phyloP scores from a whole-genome alignment of 2,113 vertebrate genomes.

The Tachysurus fulvidraco region DNA sequence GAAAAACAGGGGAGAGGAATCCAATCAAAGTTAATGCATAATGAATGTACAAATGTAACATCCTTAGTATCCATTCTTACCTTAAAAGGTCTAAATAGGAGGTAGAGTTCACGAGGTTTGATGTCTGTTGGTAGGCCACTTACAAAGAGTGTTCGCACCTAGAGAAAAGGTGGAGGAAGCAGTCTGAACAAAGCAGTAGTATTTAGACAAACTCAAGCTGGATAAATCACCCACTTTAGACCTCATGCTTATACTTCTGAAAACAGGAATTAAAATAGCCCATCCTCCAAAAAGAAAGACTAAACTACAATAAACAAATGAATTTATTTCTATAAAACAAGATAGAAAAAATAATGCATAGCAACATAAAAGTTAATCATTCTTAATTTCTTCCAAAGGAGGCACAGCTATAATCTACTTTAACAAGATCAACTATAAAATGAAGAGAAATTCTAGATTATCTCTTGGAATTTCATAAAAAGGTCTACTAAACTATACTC shows the following conservation, averaged over 20 bases:
- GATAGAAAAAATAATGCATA: background rate
- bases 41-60: background rate
- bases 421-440: background rate
- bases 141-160: conserved; percentile 91
- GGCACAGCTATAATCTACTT: background rate
- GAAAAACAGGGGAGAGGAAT: conserved; percentile 67
- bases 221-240: background rate
- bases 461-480: background rate
- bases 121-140: conserved; percentile 96
- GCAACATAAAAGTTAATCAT: background rate
- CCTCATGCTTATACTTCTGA: background rate
- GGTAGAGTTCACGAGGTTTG: conserved; percentile 95
- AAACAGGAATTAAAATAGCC: background rate
- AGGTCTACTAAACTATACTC: background rate
- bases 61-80: conserved; percentile 64
- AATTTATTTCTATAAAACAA: background rate
- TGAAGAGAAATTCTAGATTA: background rate
- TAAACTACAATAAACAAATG: background rate
- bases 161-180: conserved; percentile 4
- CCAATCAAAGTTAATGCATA: conserved; percentile 50
- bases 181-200: background rate
- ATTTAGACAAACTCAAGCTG: background rate
- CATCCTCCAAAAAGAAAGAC: background rate
- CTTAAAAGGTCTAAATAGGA: conserved; percentile 97
- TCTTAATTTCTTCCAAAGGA: background rate